Conservation (phyloP, 2,797 vertebrate species). For the Ctenosaura bakeri region DNA sequence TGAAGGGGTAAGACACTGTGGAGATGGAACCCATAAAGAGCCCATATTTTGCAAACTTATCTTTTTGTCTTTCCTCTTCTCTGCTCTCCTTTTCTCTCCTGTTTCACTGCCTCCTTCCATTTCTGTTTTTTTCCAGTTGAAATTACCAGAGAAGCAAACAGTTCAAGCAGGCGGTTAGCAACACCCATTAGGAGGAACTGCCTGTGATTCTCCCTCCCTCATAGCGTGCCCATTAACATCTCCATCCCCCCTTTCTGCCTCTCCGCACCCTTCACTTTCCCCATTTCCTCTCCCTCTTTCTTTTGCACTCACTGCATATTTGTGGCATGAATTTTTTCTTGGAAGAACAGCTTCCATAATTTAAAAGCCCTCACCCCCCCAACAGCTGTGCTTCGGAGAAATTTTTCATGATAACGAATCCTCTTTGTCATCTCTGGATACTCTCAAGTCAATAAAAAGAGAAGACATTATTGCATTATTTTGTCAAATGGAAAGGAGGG, state of each 20-base stretch:
- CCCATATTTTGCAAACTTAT: background rate
- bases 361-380: conserved; percentile 42
- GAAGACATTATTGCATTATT: conserved; percentile 57
- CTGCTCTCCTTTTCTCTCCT: too few relatives aligned
- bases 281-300: background rate
- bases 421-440: conserved; percentile 39
- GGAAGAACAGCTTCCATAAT: conserved; percentile 67
- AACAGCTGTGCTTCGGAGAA: conserved; percentile 25
- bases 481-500: conserved; percentile 56
- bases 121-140: background rate
- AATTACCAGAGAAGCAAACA: background rate
- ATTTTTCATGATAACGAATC: conserved; percentile 69
- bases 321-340: conserved; percentile 61
- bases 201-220: background rate
- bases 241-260: background rate
- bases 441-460: conserved; percentile 65
- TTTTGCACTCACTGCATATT: conserved; percentile 4
- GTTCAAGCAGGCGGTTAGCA: conserved; percentile 21
- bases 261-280: too few relatives aligned
- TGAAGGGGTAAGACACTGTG: too few relatives aligned
- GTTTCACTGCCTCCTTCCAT: background rate
- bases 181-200: conserved; percentile 20
- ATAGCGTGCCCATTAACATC: background rate
- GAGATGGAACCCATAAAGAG: too few relatives aligned
- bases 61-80: too few relatives aligned